Base-by-base conservation (phyloP, 2,888 invertebrate species). In the Muschampia plurimacula region DNA sequence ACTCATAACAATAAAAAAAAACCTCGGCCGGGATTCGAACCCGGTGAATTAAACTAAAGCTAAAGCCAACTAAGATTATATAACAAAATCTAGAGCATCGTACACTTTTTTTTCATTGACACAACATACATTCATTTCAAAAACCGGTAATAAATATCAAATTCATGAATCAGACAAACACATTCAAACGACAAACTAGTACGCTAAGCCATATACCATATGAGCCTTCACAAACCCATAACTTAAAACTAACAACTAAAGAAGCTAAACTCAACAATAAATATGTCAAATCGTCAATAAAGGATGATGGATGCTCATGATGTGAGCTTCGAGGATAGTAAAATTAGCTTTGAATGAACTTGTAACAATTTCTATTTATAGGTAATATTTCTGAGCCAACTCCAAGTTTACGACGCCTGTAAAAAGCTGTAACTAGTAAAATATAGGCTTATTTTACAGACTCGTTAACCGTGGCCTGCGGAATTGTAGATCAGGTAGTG, bases 391-490 rank as follows among this genome's bases (percentile, higher is more conserved):
- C 65, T 57, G 57, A 70, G 55, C 63, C 55, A 44, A 64, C 57
- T 32, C 69, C 39, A 36, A 3, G 57, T 65, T 70, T 70, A 70
- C 46, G 70, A 59, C 6, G 64, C 12, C 70, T 57, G 64, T 70
- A 70, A 70, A 70, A 70, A 57, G 65, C 64, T 65, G 55, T 64
- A 65, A 70, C 64, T 70, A 65, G 57, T 36, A 70, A 70, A 70
- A 64, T 70, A 70, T 65, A 57, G 70, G 70, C 64, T 65, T 70
- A 70, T 70, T 70, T 70, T 70, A 70, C 70, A 65, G 57, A 57
- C 57, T 44, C 65, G 64, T 70, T 70, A 70, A 70, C 70, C 44
- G 9, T n/a, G 12, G 64, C 44, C 57, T 65, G 70, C 44, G 44
- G 12, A 32, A 36, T 12, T 55, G 63, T 32, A 69, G 69, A 46